Conservation (phyloP, 2,113 vertebrate genomes). For the Lepus timidus region DNA sequence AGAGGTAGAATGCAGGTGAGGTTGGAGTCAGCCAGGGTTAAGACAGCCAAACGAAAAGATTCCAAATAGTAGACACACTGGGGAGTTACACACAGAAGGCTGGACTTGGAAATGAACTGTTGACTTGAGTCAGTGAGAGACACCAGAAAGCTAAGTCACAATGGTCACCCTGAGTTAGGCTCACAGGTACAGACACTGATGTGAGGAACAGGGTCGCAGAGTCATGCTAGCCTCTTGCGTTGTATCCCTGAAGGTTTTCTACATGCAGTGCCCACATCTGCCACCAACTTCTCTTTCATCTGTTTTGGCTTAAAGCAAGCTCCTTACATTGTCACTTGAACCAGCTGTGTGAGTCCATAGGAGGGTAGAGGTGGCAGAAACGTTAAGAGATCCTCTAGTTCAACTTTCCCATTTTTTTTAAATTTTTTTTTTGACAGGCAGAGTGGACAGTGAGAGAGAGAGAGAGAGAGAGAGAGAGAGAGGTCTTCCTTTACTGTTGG, state of each 20-base stretch:
- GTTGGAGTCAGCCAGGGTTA: background rate
- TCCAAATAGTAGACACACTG: background rate
- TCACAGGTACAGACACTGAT: background rate
- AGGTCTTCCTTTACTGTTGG: too few relatives aligned
- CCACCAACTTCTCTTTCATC: background rate
- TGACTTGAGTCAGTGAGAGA: background rate
- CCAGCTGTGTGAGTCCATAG: background rate
- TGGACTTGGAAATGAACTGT: background rate
- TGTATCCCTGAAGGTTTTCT: background rate
- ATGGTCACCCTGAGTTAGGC: background rate
- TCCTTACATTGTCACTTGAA: background rate
- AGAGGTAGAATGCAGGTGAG: background rate
- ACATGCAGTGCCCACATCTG: background rate
- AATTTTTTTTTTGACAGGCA: too few relatives aligned
- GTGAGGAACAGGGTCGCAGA: background rate
- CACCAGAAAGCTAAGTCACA: background rate
- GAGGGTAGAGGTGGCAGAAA: background rate
- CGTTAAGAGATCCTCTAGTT: background rate
- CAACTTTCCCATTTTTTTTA: background rate
- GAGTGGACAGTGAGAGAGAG: too few relatives aligned
- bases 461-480: too few relatives aligned
- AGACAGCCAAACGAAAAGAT: background rate
- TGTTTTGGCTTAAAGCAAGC: background rate
- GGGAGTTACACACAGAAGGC: background rate
- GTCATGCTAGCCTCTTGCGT: background rate